Conservation (phyloP, 92 coral and sea anemone genomes). For the Paramuricea clavata region DNA sequence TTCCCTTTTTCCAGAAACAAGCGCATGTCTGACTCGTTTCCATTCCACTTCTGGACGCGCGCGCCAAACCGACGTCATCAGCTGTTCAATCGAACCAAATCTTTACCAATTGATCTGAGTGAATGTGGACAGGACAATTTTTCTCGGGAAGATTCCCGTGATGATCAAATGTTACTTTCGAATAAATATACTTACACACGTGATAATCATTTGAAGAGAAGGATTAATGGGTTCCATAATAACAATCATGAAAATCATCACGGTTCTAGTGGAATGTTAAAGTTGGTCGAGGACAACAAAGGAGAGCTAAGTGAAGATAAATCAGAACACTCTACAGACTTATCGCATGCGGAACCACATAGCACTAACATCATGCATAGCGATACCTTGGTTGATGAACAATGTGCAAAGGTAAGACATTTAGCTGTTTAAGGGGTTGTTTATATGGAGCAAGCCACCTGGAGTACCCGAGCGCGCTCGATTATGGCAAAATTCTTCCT, state of each 20-base stretch:
- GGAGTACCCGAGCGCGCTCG: too few relatives aligned
- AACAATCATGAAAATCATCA: neutral
- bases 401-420: conserved; percentile 19
- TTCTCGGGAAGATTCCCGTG: neutral
- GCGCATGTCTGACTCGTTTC: conserved; percentile 31
- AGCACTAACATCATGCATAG: neutral
- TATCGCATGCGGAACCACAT: neutral
- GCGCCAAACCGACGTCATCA: conserved; percentile 6
- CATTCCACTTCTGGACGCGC: neutral
- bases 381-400: conserved; percentile 1
- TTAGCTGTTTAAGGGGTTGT: neutral
- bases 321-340: neutral
- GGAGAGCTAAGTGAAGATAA: neutral
- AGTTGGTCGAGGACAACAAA: conserved; percentile 3
- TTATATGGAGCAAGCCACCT: too few relatives aligned
- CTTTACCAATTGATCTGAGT: conserved; percentile 23
- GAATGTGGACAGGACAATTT: conserved; percentile 36
- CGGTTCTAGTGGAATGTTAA: neutral
- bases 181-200: conserved; percentile 4
- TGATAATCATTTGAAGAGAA: neutral
- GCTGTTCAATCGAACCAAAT: conserved; percentile 25
- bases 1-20: conserved; percentile 10
- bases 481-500: too few relatives aligned
- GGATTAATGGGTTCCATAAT: conserved; percentile 21
- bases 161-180: conserved; percentile 4